phyloP scores from a whole-genome alignment of 2,797 vertebrate genomes.

The Yasuhikotakia modesta region DNA sequence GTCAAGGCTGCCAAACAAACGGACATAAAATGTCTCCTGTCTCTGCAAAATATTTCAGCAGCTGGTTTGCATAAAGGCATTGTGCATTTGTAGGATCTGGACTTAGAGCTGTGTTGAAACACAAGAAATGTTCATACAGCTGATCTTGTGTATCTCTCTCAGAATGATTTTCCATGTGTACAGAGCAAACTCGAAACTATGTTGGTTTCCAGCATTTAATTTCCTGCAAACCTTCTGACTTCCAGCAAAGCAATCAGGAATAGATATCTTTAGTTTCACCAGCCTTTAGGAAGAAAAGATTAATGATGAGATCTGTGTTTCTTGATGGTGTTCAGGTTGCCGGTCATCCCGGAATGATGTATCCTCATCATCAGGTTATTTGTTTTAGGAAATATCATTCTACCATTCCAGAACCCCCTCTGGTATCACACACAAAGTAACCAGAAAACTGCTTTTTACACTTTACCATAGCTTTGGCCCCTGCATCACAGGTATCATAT shows the following conservation, averaged over 20 bases:
- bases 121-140: neutral
- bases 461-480: neutral
- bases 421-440: neutral
- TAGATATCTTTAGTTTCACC: too few species aligned
- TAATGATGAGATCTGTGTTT: too few species aligned
- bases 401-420: neutral
- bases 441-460: neutral
- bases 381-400: neutral
- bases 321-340: neutral
- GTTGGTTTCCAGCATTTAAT: too few species aligned
- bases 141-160: too few species aligned
- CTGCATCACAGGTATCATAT: too few species aligned
- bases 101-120: neutral
- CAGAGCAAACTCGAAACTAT: too few species aligned
- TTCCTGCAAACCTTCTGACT: too few species aligned
- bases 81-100: neutral
- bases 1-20: conserved; percentile 3
- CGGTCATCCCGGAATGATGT: neutral
- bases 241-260: too few species aligned
- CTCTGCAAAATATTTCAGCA: neutral
- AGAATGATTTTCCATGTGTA: too few species aligned
- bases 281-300: too few species aligned
- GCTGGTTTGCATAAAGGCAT: neutral
- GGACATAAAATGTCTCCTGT: neutral
- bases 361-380: conserved; percentile 1